phyloP scores from a whole-genome alignment of 2,113 vertebrate species.

The Antigone vipio region DNA sequence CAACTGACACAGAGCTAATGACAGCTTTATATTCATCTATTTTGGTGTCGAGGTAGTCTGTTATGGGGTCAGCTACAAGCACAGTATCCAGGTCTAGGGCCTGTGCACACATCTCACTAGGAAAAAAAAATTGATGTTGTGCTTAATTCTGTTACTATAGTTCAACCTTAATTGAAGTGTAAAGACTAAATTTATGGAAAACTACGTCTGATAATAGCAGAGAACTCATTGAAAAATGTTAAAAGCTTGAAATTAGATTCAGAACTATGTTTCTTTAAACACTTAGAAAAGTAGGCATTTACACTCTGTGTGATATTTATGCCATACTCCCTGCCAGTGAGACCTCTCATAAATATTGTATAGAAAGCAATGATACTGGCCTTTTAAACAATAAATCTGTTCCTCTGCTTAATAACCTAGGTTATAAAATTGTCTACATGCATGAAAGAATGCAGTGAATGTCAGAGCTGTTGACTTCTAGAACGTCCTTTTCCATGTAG shows the following conservation, averaged over 20 bases:
- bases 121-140: neutral
- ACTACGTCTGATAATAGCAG: neutral
- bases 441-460: constrained; percentile 51
- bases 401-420: neutral
- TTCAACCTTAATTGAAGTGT: neutral
- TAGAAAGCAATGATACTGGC: neutral
- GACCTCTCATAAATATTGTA: neutral
- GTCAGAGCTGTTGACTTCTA: constrained; percentile 42
- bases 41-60: neutral
- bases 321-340: neutral
- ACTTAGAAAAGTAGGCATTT: neutral
- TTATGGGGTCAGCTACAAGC: neutral
- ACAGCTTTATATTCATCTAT: neutral
- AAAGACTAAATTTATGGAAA: neutral
- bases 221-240: neutral
- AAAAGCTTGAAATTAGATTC: neutral
- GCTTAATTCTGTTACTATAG: neutral
- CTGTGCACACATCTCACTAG: neutral
- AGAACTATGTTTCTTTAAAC: neutral
- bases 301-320: neutral
- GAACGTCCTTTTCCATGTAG: constrained; percentile 28
- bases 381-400: neutral
- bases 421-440: constrained; percentile 14
- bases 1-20: neutral
- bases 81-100: neutral